A percentile compares a stretch with the other conserved stretches of the same genome.
phyloP scores from a whole-genome alignment of 2,888 invertebrate species.

The Caenorhabditis becei region DNA sequence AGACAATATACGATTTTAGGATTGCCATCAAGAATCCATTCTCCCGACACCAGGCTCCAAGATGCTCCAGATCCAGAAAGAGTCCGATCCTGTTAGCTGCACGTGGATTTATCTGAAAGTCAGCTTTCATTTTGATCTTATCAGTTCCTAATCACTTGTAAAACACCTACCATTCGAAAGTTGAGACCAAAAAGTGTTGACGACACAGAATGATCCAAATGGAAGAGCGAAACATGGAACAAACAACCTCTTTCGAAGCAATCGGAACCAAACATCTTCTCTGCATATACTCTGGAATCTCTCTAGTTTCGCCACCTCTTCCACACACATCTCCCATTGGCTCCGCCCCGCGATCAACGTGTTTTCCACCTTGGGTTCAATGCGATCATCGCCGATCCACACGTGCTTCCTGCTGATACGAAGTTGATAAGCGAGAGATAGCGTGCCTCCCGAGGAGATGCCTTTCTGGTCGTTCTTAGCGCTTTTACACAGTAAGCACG shows the following conservation, averaged over 20 bases:
- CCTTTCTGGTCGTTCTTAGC: slow-evolving; percentile 45
- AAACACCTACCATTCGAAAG: too few relatives aligned
- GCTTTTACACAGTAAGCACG: slow-evolving; percentile 57
- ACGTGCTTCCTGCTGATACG: slow-evolving; percentile 50
- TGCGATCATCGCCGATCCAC: slow-evolving; percentile 46
- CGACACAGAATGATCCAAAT: slow-evolving; percentile 9
- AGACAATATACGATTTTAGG: too few relatives aligned
- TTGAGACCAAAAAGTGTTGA: slow-evolving; percentile 47
- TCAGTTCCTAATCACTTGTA: too few relatives aligned
- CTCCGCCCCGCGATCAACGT: slow-evolving; percentile 25
- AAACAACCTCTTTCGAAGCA: not conserved
- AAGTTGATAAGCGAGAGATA: slow-evolving; percentile 50
- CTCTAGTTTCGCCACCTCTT: slow-evolving; percentile 18
- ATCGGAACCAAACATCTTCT: slow-evolving; percentile 34
- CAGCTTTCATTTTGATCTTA: too few relatives aligned
- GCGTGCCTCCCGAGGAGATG: slow-evolving; percentile 24
- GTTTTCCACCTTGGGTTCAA: slow-evolving; percentile 53
- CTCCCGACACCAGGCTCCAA: too few relatives aligned
- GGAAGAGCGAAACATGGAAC: not conserved
- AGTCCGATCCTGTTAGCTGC: too few relatives aligned
- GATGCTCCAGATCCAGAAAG: too few relatives aligned
- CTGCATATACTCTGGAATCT: slow-evolving; percentile 12
- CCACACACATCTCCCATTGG: not conserved
- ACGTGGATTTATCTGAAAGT: too few relatives aligned
- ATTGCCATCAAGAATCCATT: too few relatives aligned